Evolutionary conservation across 2,888 invertebrate species (phyloP).

Genomic region (Ophion slaviceki): DNA sequence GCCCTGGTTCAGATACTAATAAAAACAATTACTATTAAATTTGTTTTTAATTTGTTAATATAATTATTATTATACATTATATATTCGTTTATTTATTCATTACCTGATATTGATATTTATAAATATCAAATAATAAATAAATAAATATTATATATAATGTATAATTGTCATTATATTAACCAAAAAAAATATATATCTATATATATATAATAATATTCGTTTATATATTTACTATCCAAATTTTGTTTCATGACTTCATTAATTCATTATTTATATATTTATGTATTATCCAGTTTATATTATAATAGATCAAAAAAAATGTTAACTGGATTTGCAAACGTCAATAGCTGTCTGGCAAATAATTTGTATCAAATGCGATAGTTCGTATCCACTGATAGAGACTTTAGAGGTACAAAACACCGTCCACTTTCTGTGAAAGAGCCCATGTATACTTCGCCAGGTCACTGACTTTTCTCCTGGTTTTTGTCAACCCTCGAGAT

Average conservation of each 20-base stretch:
- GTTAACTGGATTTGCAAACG: no score
- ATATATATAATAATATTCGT: not conserved
- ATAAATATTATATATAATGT: no score
- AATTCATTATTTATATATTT: no score
- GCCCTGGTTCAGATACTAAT: not conserved
- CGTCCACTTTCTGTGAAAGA: conserved; percentile 1
- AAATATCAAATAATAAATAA: no score
- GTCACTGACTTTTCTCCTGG: conserved; percentile 45
- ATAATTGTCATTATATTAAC: no score
- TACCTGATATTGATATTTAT: no score
- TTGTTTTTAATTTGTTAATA: not conserved
- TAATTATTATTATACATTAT: not conserved
- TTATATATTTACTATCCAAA: no score
- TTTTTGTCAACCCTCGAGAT: conserved; percentile 60
- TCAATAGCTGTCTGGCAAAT: not conserved
- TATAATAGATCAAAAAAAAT: no score
- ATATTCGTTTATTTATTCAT: not conserved
- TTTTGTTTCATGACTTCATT: no score
- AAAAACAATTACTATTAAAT: not conserved
- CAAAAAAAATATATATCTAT: not conserved
- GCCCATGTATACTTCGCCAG: conserved; percentile 28
- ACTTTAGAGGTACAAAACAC: not conserved
- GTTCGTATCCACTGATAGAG: not conserved
- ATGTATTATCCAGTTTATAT: no score
- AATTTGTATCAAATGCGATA: not conserved